Conservation (phyloP, 2,797 vertebrate genomes). For the Caiman crocodilus region DNA sequence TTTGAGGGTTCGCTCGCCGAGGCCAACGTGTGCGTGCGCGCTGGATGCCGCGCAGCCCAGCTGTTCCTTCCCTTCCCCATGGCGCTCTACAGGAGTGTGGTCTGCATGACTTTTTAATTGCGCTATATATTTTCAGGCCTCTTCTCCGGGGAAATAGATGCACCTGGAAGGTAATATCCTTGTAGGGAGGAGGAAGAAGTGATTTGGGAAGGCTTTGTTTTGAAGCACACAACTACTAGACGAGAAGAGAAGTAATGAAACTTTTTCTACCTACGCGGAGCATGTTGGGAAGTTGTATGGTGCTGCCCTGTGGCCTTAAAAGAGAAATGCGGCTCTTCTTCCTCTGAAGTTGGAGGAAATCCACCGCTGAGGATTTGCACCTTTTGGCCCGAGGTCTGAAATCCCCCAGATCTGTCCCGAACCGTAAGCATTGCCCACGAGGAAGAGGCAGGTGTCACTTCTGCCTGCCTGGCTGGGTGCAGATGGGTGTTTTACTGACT, state of each 20-base stretch:
- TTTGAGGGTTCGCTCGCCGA: slow-evolving; percentile 23
- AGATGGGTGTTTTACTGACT: neutral
- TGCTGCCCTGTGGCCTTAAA: neutral
- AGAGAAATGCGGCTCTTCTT: accelerated
- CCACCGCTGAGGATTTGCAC: neutral
- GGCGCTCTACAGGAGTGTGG: neutral
- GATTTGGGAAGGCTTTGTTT: slow-evolving; percentile 14
- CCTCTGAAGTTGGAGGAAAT: neutral
- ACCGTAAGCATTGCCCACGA: neutral
- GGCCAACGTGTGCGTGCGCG: neutral
- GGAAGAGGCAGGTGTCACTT: neutral
- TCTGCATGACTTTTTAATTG: slow-evolving; percentile 51
- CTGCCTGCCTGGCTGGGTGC: neutral
- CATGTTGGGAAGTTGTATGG: neutral
- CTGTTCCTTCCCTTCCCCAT: neutral
- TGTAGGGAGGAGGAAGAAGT: accelerated
- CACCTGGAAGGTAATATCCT: neutral
- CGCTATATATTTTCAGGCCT: slow-evolving; percentile 24
- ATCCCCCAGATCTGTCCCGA: neutral
- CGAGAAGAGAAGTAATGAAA: neutral
- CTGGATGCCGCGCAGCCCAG: neutral
- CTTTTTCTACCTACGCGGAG: neutral
- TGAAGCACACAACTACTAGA: neutral
- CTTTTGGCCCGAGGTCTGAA: neutral
- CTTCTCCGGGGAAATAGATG: neutral